Conservation (phyloP, 2,113 vertebrate genomes). For the Serinus canaria region DNA sequence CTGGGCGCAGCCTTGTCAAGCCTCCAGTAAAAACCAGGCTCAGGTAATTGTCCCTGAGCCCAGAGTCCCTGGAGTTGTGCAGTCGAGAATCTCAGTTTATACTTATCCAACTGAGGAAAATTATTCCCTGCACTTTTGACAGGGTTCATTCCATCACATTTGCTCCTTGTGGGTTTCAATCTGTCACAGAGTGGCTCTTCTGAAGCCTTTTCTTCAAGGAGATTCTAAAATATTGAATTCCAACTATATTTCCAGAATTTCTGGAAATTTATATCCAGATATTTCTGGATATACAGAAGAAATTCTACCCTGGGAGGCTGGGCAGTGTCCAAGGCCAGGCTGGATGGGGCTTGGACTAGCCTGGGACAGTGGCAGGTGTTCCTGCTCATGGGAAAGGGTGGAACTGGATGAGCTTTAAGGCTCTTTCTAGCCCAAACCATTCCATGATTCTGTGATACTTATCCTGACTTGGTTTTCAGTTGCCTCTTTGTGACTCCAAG, state of each 20-base stretch:
- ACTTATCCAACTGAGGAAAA: neutral
- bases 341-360: neutral
- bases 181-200: neutral
- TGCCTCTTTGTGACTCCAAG: neutral
- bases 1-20: neutral
- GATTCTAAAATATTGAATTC: neutral
- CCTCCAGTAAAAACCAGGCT: neutral
- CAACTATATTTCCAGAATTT: neutral
- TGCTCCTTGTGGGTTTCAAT: neutral
- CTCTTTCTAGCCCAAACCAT: neutral
- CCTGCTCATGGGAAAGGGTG: neutral
- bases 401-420: neutral
- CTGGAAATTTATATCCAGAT: no score
- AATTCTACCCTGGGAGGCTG: neutral
- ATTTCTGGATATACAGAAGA: neutral
- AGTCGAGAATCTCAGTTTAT: neutral
- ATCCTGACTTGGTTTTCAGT: neutral
- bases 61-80: neutral
- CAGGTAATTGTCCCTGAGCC: neutral
- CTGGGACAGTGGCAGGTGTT: neutral
- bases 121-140: neutral
- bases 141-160: neutral
- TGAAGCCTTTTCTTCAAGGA: neutral
- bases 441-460: neutral
- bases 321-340: fast-evolving